Percentiles rank a stretch among this genome's conserved stretches.
Conservation (phyloP, 2,888 invertebrate species). For the Drosophila mulleri region DNA sequence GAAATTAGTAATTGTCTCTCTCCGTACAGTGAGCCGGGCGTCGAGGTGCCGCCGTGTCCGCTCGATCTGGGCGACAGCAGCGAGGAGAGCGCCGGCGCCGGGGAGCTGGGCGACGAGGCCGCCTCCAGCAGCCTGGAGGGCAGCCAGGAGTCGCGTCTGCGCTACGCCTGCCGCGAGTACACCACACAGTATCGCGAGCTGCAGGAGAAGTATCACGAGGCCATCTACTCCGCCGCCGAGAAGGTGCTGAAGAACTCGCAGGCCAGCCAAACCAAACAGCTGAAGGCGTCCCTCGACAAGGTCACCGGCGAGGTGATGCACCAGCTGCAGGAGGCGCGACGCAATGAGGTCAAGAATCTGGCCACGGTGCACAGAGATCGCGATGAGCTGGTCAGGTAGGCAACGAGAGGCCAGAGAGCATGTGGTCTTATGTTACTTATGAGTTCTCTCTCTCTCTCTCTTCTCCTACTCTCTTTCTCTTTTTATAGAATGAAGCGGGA, state of each 20-base stretch:
- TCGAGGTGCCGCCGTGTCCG: constrained; percentile 85
- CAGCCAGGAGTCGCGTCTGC: constrained; percentile 88
- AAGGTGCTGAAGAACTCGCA: constrained; percentile 93
- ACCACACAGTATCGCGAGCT: constrained; percentile 90
- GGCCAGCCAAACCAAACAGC: constrained; percentile 91
- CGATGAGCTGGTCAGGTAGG: constrained; percentile 94
- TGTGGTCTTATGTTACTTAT: background rate
- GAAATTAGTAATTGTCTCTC: constrained; percentile 83
- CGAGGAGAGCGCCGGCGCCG: constrained; percentile 76
- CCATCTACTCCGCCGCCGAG: constrained; percentile 90
- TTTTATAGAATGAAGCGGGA: constrained; percentile 84
- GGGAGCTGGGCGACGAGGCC: constrained; percentile 77
- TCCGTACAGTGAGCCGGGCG: constrained; percentile 83
- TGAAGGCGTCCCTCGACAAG: constrained; percentile 89
- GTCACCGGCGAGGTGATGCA: constrained; percentile 92
- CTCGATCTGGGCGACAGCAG: constrained; percentile 85
- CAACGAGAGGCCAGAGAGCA: fast-evolving
- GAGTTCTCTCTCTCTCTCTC: background rate
- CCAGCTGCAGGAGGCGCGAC: constrained; percentile 92
- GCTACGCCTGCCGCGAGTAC: constrained; percentile 89
- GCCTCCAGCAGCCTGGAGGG: constrained; percentile 85
- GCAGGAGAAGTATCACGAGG: constrained; percentile 93
- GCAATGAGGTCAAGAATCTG: constrained; percentile 94
- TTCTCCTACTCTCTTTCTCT: too few species aligned
- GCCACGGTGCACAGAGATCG: constrained; percentile 95